phyloP scores from a whole-genome alignment of 2,113 vertebrate genomes.

The Atlantisia rogersi region DNA sequence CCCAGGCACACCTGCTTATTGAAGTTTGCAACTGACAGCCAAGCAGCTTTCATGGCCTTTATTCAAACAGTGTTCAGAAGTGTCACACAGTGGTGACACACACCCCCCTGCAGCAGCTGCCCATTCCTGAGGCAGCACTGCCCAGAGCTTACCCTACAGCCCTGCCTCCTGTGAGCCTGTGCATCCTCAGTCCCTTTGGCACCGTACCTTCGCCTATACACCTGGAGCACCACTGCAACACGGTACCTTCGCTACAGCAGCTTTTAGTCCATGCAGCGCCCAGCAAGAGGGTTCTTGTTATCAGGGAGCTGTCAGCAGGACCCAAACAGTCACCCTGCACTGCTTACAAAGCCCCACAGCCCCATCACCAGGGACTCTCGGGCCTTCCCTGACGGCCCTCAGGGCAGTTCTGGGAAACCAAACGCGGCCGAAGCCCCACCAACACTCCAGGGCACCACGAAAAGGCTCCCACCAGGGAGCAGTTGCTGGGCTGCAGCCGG shows the following conservation, averaged over 20 bases:
- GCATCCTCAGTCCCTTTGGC: neutral
- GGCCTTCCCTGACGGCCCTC: no score
- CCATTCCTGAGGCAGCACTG: neutral
- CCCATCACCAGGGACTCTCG: rapidly evolving
- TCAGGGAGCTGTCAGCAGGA: neutral
- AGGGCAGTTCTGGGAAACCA: no score
- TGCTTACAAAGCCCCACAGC: neutral
- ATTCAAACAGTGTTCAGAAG: neutral
- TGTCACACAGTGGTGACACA: neutral
- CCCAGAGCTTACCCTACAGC: neutral
- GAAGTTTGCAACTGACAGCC: neutral
- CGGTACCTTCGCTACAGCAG: neutral
- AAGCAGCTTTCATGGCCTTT: neutral
- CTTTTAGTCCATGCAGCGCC: neutral
- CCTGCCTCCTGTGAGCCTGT: neutral
- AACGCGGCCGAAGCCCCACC: no score
- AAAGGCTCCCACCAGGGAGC: no score
- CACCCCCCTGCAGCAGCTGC: rapidly evolving
- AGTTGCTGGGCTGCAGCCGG: no score
- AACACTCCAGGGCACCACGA: no score
- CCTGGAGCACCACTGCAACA: neutral
- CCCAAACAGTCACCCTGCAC: neutral
- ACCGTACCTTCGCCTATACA: neutral
- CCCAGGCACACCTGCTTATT: neutral
- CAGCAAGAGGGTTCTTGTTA: neutral